Conservation (phyloP, 2,888 invertebrate species). For the Athrips mouffetella region DNA sequence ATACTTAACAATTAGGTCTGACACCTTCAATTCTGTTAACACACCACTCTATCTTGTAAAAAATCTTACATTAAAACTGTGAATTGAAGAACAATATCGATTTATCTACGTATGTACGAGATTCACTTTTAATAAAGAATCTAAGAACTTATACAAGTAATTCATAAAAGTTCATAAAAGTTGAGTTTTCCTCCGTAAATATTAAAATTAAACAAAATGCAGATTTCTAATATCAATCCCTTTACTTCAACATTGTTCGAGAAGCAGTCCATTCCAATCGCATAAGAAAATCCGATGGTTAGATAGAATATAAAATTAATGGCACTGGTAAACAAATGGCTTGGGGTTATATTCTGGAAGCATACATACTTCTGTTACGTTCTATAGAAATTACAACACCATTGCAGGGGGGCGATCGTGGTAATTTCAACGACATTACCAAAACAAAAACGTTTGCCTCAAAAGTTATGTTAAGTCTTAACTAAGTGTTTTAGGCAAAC, state of each 20-base stretch:
- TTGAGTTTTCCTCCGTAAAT: background rate
- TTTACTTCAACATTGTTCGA: too few species aligned
- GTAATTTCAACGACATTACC: too few species aligned
- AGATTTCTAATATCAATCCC: background rate
- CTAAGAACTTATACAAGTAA: too few species aligned
- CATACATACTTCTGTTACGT: slow-evolving; percentile 21
- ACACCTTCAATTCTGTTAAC: slow-evolving; percentile 61
- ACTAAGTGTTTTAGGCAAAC: too few species aligned
- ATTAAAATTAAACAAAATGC: slow-evolving; percentile 6
- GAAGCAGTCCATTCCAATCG: background rate
- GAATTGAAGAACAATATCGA: slow-evolving; percentile 4
- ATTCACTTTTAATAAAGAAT: background rate
- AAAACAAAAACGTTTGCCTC: too few species aligned
- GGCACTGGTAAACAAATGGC: slow-evolving; percentile 44
- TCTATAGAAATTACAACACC: slow-evolving; percentile 13
- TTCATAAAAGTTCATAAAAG: background rate
- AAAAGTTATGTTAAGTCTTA: too few species aligned
- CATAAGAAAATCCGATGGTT: too few species aligned
- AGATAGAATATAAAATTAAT: slow-evolving; percentile 25
- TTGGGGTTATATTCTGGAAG: slow-evolving; percentile 32
- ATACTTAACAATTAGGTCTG: slow-evolving; percentile 68
- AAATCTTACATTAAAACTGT: slow-evolving; percentile 42
- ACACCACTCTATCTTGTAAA: slow-evolving; percentile 63
- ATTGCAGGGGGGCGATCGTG: too few species aligned
- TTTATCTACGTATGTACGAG: background rate